Base-by-base conservation (phyloP, 2,888 invertebrate genomes). In the Mimachlamys varia region DNA sequence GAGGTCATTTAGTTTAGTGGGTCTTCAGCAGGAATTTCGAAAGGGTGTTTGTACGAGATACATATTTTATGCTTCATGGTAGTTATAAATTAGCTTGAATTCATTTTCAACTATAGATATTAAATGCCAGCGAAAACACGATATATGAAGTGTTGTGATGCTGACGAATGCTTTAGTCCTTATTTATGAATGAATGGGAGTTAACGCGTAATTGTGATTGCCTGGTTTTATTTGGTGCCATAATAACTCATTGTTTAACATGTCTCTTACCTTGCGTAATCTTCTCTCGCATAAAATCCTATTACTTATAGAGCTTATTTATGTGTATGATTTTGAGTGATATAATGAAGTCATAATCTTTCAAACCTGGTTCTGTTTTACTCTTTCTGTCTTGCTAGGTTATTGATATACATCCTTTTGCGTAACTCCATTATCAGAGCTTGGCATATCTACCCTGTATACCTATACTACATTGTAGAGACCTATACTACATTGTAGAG, bases 151-250 rank as follows among this genome's bases (percentile, higher is more conserved):
- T 76, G 27, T 62, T 3, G 7, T 62, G 62, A 62, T n/a, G 22
- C 10, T 27, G 27, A 62, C n/a, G 53, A 19, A 53, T 10, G 53
- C 2, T 53, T 19, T 12, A 19, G 53, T 53, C 19, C 53, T 2
- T 7, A 53, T 12, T 19, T 17, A 17, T 10, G 76, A 27, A 76
- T 33, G 76, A 10, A 33, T 76, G 76, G 10, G 27, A 76, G 12
- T 33, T 33, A 0, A 76, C 27, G 2, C 27, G 22, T 62, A n/a
- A 1, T 22, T 13, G 13, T 62, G 22, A n/a, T 19, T 76, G 27
- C 76, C 76, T 76, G 76, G 76, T 76, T 76, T 76, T 62, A 62
- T 62, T 76, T 76, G 76, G 76, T 76, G 76, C 76, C 76, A 76
- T 76, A 76, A 15, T 76, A 76, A 76, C 58, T 53, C 53, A 53